Conservation (phyloP, 2,888 invertebrate genomes). For the Crepidodera aurea region DNA sequence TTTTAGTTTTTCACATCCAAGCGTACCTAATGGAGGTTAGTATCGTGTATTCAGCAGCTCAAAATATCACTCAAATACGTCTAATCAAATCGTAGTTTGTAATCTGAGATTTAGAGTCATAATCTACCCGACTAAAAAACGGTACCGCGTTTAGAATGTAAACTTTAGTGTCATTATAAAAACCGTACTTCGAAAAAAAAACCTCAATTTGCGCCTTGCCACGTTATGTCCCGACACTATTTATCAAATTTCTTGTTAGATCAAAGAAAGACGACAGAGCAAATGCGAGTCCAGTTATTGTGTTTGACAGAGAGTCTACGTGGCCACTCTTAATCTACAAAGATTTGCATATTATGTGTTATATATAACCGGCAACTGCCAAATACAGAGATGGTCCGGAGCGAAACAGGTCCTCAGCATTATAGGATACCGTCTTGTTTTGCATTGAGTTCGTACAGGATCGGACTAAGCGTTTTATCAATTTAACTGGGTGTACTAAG, state of each 20-base stretch:
- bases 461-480: too few species aligned
- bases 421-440: constrained; percentile 33
- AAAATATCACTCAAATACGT: too few species aligned
- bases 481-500: too few species aligned
- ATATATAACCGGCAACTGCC: constrained; percentile 41
- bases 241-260: constrained; percentile 24
- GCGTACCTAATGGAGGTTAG: too few species aligned
- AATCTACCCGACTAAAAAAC: too few species aligned
- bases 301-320: constrained; percentile 34
- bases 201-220: not conserved
- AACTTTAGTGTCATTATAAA: too few species aligned
- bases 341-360: constrained; percentile 43
- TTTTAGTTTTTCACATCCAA: too few species aligned
- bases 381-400: constrained; percentile 39
- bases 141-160: too few species aligned
- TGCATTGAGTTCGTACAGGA: constrained; percentile 32
- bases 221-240: not conserved
- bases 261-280: constrained; percentile 19
- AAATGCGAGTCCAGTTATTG: constrained; percentile 30
- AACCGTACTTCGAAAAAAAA: too few species aligned
- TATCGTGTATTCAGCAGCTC: too few species aligned
- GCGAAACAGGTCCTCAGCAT: constrained; percentile 37
- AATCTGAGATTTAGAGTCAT: too few species aligned
- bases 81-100: too few species aligned
- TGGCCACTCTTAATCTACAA: constrained; percentile 41